Evolutionary conservation across 2,113 vertebrate genomes (phyloP).

Genomic region (Aviceda subcristata): DNA sequence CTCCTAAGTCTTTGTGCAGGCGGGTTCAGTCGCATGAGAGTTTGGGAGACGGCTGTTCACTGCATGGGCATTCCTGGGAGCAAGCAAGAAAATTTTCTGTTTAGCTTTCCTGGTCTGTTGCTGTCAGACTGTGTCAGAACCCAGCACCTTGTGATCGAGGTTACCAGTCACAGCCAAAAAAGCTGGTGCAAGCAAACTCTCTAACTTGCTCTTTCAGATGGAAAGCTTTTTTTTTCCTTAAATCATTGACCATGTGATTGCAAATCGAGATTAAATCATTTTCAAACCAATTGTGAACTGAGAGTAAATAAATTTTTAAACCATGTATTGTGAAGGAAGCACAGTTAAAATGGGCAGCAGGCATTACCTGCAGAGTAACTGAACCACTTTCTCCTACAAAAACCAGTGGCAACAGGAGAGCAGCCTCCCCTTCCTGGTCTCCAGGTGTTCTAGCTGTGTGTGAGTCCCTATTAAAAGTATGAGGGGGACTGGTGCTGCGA

Average conservation of each 20-base stretch:
- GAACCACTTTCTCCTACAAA: background rate
- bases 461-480: background rate
- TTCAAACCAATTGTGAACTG: background rate
- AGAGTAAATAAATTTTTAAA: background rate
- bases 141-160: background rate
- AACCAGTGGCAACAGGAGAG: background rate
- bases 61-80: background rate
- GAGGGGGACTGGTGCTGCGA: background rate
- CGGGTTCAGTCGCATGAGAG: background rate
- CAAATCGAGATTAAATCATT: background rate
- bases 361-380: background rate
- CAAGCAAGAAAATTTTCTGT: background rate
- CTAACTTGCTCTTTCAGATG: background rate
- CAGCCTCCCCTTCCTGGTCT: background rate
- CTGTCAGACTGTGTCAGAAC: background rate
- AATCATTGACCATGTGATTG: background rate
- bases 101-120: background rate
- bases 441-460: fast-evolving
- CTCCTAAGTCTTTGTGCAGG: background rate
- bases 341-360: background rate
- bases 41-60: background rate
- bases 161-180: background rate
- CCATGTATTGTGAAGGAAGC: background rate
- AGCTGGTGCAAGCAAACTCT: background rate
- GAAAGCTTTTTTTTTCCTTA: background rate